A percentile compares a stretch with the other conserved stretches of the same genome.
Conservation (phyloP, 2,113 vertebrate genomes). For the Potamarius usumacintae region DNA sequence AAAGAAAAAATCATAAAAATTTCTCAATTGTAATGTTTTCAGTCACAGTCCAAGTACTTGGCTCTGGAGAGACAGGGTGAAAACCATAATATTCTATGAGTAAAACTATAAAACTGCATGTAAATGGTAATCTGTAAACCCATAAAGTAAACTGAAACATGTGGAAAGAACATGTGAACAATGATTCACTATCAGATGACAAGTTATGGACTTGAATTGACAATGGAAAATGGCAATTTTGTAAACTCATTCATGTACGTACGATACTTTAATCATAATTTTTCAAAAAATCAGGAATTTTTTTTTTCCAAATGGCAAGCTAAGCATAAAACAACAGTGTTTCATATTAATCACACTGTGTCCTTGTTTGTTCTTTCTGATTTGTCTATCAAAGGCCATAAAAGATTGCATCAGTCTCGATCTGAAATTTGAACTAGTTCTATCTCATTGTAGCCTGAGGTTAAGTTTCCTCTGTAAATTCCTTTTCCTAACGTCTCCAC, state of each 20-base stretch:
- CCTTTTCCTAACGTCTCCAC: background rate
- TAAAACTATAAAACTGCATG: background rate
- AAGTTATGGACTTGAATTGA: background rate
- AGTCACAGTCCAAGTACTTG: background rate
- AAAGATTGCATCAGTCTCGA: background rate
- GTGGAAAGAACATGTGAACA: background rate
- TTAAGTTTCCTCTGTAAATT: constrained; percentile 1
- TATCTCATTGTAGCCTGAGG: background rate
- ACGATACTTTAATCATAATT: background rate
- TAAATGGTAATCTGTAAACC: background rate
- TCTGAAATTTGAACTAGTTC: constrained; percentile 22
- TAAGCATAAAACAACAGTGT: background rate
- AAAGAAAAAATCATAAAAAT: background rate
- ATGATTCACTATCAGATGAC: constrained; percentile 2
- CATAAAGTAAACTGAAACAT: background rate
- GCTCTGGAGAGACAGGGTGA: background rate
- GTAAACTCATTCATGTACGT: background rate
- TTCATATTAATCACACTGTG: background rate
- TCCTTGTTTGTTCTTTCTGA: background rate
- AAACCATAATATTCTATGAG: background rate
- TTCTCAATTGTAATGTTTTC: background rate
- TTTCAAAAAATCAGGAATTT: background rate
- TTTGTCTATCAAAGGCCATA: background rate
- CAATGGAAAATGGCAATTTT: background rate
- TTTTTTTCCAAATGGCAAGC: background rate